Evolutionary conservation across 2,797 vertebrate genomes (phyloP), one percentile per base, ranked within the genome.

Genomic region (Sebastes trivittatus): DNA sequence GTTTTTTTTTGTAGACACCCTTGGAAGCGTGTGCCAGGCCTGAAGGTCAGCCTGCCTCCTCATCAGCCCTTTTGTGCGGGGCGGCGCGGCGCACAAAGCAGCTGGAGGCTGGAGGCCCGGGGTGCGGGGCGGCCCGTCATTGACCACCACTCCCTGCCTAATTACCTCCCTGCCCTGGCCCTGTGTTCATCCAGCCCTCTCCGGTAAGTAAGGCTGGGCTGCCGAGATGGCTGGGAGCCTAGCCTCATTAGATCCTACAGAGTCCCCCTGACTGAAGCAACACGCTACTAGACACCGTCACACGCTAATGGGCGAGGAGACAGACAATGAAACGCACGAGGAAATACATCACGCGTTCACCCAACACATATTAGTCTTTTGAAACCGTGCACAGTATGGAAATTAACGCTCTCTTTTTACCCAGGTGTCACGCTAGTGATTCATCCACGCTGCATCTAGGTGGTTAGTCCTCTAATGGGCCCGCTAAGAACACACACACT

Each of bases 21-120:
- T 92, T 91, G 91, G 86, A 90, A 91, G 90, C 79, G 67, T 88
- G 92, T 93, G 94, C 93, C 93, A 94, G 90, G 83, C 86, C 90
- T 95, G 93, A 95, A 96, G 95, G 95, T 95, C 94, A 92, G 87
- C 76, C 72, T 88, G 90, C 81, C 87, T 93, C 90, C 88, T 93
- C 92, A 92, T 93, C 90, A 93, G 93, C 92, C 88, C 87, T 88
- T 93, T 92, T 93, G 88, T 92, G 88, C 36, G 23, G 86, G 22
- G 82, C 84, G 72, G 56, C 87, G 60, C 77, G 74, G 80, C 62
- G 58, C 89, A 85, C 78, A 87, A 91, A 94, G 92, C 94, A 94
- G 92, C 92, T 93, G 92, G 90, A 89, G 88, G 91, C 85, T 82
- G 86, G 89, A 84, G 83, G 83, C 84, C 75, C 42, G 72, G 76